Evolutionary conservation across 2,113 vertebrate species (phyloP).

Genomic region (Callocephalon fimbriatum): DNA sequence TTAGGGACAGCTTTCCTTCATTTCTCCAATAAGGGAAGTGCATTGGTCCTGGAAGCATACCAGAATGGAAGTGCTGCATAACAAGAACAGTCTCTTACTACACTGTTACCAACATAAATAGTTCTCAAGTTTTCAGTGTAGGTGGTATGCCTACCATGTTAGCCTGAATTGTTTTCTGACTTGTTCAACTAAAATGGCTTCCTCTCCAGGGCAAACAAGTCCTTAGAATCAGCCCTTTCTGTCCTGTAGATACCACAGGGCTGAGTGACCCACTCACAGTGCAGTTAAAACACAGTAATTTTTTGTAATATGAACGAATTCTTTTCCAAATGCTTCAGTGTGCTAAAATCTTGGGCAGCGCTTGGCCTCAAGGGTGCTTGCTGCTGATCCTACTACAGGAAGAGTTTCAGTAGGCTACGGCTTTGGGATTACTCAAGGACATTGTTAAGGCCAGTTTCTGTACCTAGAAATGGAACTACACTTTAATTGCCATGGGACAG

Average conservation of each 20-base stretch:
- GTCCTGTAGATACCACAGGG: background rate
- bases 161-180: conserved; percentile 20
- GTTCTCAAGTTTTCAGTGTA: conserved; percentile 43
- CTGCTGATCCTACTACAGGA: background rate
- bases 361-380: background rate
- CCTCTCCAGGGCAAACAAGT: background rate
- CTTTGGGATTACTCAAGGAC: background rate
- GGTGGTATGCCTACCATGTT: conserved; percentile 39
- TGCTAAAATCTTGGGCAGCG: background rate
- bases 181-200: conserved; percentile 40
- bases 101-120: conserved; percentile 30
- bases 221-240: background rate
- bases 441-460: background rate
- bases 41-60: conserved; percentile 25
- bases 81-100: conserved; percentile 48
- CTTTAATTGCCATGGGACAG: background rate
- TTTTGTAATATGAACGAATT: background rate
- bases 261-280: background rate
- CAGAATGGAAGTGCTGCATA: conserved; percentile 44
- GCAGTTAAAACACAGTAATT: background rate
- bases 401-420: background rate
- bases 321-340: background rate
- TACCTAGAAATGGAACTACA: background rate
- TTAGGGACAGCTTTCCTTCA: conserved; percentile 44
- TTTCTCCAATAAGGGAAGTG: background rate